A percentile compares a stretch with the other conserved stretches of the same genome.
Conservation (phyloP, 1,140 invertebrate genomes). For the Ceratina calcarata region DNA sequence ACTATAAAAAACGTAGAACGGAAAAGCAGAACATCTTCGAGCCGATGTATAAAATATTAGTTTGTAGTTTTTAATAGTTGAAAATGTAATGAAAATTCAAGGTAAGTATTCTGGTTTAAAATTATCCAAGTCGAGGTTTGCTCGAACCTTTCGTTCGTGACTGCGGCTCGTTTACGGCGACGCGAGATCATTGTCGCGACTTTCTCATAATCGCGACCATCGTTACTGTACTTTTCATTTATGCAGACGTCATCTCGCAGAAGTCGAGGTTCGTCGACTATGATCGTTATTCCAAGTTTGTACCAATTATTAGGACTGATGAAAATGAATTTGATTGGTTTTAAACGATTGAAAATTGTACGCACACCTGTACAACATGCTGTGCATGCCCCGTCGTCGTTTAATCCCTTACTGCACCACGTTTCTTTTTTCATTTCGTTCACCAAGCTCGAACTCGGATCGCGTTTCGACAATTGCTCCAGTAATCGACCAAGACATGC, state of each 20-base stretch:
- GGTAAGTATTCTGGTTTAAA: neutral
- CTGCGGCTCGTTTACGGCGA: neutral
- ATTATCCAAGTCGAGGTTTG: neutral
- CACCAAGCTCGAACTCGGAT: neutral
- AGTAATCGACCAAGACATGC: neutral
- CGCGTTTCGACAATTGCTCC: neutral
- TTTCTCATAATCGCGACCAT: neutral
- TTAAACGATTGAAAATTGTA: conserved; percentile 3
- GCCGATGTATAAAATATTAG: neutral
- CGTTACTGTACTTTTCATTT: neutral
- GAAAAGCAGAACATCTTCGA: neutral
- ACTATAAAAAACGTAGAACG: neutral
- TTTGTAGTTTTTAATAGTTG: too few species aligned
- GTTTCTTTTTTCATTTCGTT: neutral
- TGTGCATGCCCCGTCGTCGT: conserved; percentile 29
- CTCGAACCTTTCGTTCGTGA: neutral
- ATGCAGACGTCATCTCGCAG: neutral
- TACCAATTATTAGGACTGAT: neutral
- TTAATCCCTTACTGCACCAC: conserved; percentile 44
- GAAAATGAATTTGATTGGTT: neutral
- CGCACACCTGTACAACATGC: conserved; percentile 44
- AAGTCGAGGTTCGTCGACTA: neutral
- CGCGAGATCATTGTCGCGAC: neutral
- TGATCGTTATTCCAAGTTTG: neutral
- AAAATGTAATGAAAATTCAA: too few species aligned